Base-by-base conservation (phyloP, 2,888 invertebrate genomes). In the Trichopria drosophilae region DNA sequence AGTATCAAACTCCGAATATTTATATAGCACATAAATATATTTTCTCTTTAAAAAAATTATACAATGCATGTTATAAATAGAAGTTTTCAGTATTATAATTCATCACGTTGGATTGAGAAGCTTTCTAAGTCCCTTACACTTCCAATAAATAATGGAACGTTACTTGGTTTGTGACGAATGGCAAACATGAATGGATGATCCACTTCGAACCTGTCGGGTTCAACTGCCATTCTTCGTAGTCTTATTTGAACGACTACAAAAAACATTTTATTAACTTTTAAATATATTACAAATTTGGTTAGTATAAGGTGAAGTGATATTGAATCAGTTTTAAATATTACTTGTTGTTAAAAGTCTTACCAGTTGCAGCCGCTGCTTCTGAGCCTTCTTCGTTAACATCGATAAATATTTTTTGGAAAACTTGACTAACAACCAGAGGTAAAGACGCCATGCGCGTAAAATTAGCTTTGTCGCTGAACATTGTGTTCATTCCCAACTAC, bases 311-410 rank as follows among this genome's bases (percentile, higher is more conserved):
- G n/a, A n/a, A n/a, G n/a, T n/a, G n/a, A n/a, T n/a, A n/a, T n/a
- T n/a, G n/a, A 35, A 42, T 18, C 12, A 6, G 37, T 13, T 32
- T 19, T 13, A 26, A n/a, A 20, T 7, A 12, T 36, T 15, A 48
- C 35, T 35, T 46, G 20, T 22, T 37, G 41, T 34, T 6, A 41
- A 53, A 36, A 53, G 49, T 40, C 59, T 62, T 66, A 80, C 80
- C 79, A 57, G 81, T 79, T 19, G 78, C 79, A 9, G 79, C 81
- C 23, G 81, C 79, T 26, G 82, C 82, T 67, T 81, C 82, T 5
- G 78, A 79, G 15, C 82, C 82, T 62, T 79, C 72, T 67, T 82
- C 82, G 54, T 79, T 77, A 3, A 82, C 78, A 55, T 80, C 78
- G 42, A 82, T 72, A 57, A 77, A 78, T 3, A 80, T 77, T 66